Conservation (phyloP, 2,113 vertebrate species). For the Myotis lucifugus region DNA sequence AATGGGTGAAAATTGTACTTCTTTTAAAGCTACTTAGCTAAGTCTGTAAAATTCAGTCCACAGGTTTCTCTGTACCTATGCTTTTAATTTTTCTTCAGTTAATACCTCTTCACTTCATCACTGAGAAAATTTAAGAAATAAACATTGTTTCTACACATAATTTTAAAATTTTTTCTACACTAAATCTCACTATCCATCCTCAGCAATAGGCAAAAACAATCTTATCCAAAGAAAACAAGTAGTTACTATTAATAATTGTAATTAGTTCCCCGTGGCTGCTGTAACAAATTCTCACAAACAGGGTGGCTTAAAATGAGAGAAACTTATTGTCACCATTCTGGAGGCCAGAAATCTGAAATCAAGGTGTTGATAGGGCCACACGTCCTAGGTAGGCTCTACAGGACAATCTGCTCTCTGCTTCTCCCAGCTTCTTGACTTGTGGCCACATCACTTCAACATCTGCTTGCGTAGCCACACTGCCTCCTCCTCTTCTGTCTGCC, state of each 20-base stretch:
- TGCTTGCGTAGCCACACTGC: not conserved
- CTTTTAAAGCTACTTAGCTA: slow-evolving; percentile 77
- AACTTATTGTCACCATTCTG: not conserved
- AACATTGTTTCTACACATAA: not conserved
- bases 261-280: not conserved
- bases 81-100: slow-evolving; percentile 2
- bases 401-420: not conserved
- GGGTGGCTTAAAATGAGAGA: not conserved
- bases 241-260: not conserved
- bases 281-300: slow-evolving; percentile 16
- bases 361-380: no score
- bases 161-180: not conserved
- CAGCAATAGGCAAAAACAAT: not conserved
- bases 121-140: slow-evolving; percentile 35
- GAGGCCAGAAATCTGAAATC: not conserved
- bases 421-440: not conserved
- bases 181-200: not conserved
- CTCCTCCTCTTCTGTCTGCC: not conserved
- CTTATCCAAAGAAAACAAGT: slow-evolving; percentile 11
- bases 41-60: slow-evolving; percentile 54
- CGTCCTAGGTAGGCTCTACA: not conserved
- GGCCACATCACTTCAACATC: not conserved
- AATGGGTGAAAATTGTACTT: slow-evolving; percentile 72
- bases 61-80: not conserved
- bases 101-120: slow-evolving; percentile 3